Base-by-base conservation (phyloP, 2,888 invertebrate species). In the Athrips mouffetella region DNA sequence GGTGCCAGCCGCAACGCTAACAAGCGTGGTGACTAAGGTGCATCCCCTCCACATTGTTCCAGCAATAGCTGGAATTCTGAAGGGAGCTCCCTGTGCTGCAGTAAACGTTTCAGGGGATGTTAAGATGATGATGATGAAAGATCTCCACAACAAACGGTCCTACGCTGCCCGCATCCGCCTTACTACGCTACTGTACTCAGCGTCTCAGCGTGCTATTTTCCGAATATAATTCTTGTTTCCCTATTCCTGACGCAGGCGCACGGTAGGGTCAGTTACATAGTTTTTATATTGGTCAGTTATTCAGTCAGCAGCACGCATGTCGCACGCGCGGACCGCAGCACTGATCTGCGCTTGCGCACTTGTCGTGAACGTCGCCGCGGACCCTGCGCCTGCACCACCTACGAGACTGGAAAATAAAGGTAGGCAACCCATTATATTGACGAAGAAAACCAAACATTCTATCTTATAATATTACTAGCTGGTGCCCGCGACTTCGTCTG, bases 331-430 rank as follows among this genome's bases (percentile, higher is more conserved):
- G 42, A 58, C 59, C 2, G 47, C 66, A 2, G 64, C 66, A 10
- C 48, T 80, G 33, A 49, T 85, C 20, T 79, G 68, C 73, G 76
- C 70, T 53, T 82, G 77, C 67, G 83, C 76, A 58, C 62, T 85
- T 18, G 56, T 76, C 25, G 72, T 63, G 27, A 63, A 55, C 51
- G 65, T 58, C 23, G 60, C 62, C 37, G 68, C 69, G 8, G 56
- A 62, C 3, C 67, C 79, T 52, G 76, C 74, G 62, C 75, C 73
- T n/a, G 78, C 78, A 62, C 79, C 80, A 45, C 79, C 84, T 1
- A 68, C 60, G 23, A 66, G 73, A 39, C 55, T 69, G 8, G 72
- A 74, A 48, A 65, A 60, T 42, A 75, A 73, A 80, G 83, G 83
- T 83, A 66, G 11, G 54, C 8, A 27, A 27, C 7, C 8, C 27